phyloP scores from a whole-genome alignment of 2,888 invertebrate species.

The Leucozona laternaria region DNA sequence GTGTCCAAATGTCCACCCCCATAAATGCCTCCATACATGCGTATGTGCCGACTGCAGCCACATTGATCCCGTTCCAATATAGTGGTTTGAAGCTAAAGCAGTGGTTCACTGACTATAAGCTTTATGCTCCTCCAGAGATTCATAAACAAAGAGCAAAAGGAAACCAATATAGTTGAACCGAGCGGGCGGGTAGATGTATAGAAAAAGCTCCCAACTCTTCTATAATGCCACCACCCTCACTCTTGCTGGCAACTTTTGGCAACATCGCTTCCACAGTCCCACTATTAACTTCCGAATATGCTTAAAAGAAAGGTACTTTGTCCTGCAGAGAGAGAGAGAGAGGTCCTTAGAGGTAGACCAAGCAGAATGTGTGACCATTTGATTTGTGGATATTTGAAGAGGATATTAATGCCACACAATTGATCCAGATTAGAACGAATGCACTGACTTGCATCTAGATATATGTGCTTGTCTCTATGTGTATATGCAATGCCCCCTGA shows the following conservation, averaged over 20 bases:
- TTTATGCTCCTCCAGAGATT: constrained; percentile 63
- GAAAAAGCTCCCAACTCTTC: constrained; percentile 27
- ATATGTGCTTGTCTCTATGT: neutral
- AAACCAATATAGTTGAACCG: constrained; percentile 27
- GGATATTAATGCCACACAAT: constrained; percentile 64
- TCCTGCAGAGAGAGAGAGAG: neutral
- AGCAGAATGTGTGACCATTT: constrained; percentile 58
- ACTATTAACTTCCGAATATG: constrained; percentile 16
- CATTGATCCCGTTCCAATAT: constrained; percentile 44
- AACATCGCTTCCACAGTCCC: constrained; percentile 14
- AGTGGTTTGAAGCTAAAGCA: constrained; percentile 25
- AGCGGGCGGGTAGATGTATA: too few species aligned
- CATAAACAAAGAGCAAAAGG: constrained; percentile 62
- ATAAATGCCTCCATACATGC: constrained; percentile 13
- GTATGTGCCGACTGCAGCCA: constrained; percentile 36
- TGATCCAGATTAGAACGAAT: constrained; percentile 55
- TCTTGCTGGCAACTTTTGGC: constrained; percentile 25
- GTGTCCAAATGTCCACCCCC: constrained; percentile 28
- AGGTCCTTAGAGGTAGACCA: constrained; percentile 42
- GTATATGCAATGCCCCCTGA: constrained; percentile 6
- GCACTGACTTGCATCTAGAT: constrained; percentile 34
- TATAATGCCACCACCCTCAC: neutral
- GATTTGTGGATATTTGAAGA: constrained; percentile 70
- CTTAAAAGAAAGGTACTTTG: constrained; percentile 27
- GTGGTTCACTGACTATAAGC: constrained; percentile 35